Evolutionary conservation across 2,888 invertebrate genomes (phyloP).

Genomic region (Esperia sulphurella): DNA sequence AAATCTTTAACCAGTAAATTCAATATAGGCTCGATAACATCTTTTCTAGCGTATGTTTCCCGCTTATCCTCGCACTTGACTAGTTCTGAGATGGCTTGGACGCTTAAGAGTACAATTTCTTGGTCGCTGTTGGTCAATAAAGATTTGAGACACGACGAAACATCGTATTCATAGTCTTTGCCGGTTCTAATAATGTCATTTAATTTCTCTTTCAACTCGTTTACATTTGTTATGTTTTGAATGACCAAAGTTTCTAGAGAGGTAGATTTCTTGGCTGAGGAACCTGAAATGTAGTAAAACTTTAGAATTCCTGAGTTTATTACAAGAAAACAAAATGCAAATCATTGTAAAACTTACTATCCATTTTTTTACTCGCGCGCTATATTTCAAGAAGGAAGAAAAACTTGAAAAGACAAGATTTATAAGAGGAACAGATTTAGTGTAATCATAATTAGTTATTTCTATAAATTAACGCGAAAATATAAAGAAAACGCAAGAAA

Average conservation of each 20-base stretch:
- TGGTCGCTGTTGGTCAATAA: conserved; percentile 63
- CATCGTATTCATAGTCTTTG: conserved; percentile 66
- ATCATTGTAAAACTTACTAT: conserved; percentile 10
- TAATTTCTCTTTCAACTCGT: conserved; percentile 65
- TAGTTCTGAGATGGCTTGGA: conserved; percentile 89
- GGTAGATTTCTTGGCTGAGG: conserved; percentile 57
- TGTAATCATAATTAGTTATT: conserved; percentile 10
- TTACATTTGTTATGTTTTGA: conserved; percentile 57
- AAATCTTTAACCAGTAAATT: conserved; percentile 64
- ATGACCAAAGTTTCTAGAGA: conserved; percentile 62
- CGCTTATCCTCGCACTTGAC: conserved; percentile 89
- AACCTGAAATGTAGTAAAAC: conserved; percentile 36
- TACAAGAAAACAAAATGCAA: not conserved
- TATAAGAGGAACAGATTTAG: conserved; percentile 2
- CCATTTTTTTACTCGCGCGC: conserved; percentile 7
- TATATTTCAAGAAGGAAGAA: not conserved
- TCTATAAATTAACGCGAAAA: conserved; percentile 10
- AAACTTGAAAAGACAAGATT: not conserved
- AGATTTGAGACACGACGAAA: conserved; percentile 59
- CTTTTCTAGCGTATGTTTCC: conserved; percentile 82
- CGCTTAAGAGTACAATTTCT: conserved; percentile 76
- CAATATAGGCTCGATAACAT: conserved; percentile 80
- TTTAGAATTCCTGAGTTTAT: not conserved
- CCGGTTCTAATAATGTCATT: conserved; percentile 63
- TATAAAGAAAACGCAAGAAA: conserved; percentile 12